phyloP scores from a whole-genome alignment of 1,140 invertebrate species.

The Archivesica marissinica region DNA sequence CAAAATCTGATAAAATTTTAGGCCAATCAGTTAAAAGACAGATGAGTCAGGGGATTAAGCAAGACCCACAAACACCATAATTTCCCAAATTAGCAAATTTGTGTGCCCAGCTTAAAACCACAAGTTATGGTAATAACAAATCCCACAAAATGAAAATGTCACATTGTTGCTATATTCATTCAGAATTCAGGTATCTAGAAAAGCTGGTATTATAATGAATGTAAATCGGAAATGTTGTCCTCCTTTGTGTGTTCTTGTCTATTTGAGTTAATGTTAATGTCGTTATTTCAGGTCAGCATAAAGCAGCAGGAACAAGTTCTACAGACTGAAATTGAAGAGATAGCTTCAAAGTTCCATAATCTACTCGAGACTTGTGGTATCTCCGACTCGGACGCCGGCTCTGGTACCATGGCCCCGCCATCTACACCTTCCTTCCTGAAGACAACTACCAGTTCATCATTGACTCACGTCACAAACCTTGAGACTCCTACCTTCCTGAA shows the following conservation, averaged over 20 bases:
- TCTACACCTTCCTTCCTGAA: conserved; percentile 65
- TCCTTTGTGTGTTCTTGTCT: not conserved
- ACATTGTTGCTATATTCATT: not conserved
- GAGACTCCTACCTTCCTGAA: conserved; percentile 62
- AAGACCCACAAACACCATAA: not conserved
- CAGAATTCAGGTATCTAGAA: not conserved
- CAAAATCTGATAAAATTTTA: conserved; percentile 27
- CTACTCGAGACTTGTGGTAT: conserved; percentile 72
- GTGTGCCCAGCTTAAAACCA: not conserved
- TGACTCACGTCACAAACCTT: conserved; percentile 50
- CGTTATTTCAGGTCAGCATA: conserved; percentile 71
- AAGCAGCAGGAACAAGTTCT: conserved; percentile 72
- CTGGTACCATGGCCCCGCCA: conserved; percentile 63
- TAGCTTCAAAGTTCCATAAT: conserved; percentile 72
- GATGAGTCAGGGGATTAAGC: not conserved
- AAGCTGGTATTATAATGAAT: not conserved
- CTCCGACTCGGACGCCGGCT: conserved; percentile 53
- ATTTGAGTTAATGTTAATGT: conserved; percentile 41
- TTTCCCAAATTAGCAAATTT: not conserved
- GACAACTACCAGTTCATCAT: conserved; percentile 49
- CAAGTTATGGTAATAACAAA: too few relatives aligned
- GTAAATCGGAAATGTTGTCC: not conserved
- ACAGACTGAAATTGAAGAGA: conserved; percentile 73
- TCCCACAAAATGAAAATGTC: not conserved
- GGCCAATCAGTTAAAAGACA: not conserved